Evolutionary conservation across 2,797 vertebrate species (phyloP), one percentile per base, ranked within the genome.

Genomic region (Enteromius afrohamiltoni): DNA sequence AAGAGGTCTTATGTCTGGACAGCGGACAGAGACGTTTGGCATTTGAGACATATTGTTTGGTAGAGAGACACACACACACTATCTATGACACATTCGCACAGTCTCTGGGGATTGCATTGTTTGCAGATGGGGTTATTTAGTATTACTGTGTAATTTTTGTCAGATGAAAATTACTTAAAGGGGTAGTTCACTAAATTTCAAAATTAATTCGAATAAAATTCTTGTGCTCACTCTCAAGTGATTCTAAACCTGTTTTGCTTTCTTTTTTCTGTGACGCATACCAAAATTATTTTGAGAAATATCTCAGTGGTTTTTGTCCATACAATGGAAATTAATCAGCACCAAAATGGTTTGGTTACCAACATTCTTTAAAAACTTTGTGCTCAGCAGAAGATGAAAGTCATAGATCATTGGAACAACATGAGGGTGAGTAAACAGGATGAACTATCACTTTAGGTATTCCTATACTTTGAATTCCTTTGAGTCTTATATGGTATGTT

Each of bases 71-170:
- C 84, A 85, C 67, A 90, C 85, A 87, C 76, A 80, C 77, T 80
- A 68, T 81, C 55, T 29, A 58, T 62, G 78, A 62, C 74, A 49
- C 77, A 81, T 71, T 64, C 75, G 85, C 65, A 77, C n/a, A 23
- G 49, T 82, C 77, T 80, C 34, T 6, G 88, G 86, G 86, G 83
- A 87, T 87, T 68, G 76, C 90, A 90, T 92, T 94, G 90, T 92
- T 93, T 92, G 88, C 34, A 45, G 78, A 87, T 92, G 87, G 92
- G 83, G 89, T 92, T 89, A 79, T 91, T 91, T 89, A 87, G 83
- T 77, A 83, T 83, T 89, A 88, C 86, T 88, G 75, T 31, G 14
- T 64, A 3, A 29, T 62, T 62, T 62, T 62, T 29, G 58, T 62
- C 26, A 62, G 13, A 29, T 29, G 58, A 29, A 62, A 62, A 62